These are phyloP conservation scores for Buceros bicornis DNA, from an alignment of 2,797 vertebrate genomes.

Conservation along the genomic window DNA sequence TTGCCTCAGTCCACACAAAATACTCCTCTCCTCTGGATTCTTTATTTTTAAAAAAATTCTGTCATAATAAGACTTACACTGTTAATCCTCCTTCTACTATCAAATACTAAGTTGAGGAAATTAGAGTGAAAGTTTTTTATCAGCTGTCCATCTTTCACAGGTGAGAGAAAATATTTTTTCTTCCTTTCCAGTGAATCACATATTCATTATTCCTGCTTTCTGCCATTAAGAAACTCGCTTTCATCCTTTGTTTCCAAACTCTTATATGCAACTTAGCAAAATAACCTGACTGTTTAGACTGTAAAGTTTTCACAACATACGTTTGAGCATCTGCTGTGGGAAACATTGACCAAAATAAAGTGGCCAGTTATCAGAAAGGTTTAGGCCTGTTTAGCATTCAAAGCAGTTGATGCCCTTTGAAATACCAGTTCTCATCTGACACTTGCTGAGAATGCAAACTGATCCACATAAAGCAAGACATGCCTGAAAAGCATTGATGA, in stretches of 20 bases:
- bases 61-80: not conserved
- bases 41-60: not conserved
- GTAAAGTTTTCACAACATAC: slow-evolving; percentile 37
- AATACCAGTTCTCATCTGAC: not conserved
- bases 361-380: not conserved
- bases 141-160: not conserved
- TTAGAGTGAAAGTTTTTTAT: not conserved
- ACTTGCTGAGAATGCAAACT: not conserved
- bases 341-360: slow-evolving; percentile 43
- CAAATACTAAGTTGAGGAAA: not conserved
- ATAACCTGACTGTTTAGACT: slow-evolving; percentile 10
- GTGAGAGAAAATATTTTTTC: not conserved
- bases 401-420: not conserved
- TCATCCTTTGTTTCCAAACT: not conserved
- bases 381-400: not conserved
- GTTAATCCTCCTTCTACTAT: not conserved
- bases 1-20: not conserved
- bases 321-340: slow-evolving; percentile 5
- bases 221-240: not conserved
- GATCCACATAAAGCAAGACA: not conserved
- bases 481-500: not conserved
- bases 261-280: not conserved
- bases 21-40: not conserved
- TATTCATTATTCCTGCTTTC: not conserved
- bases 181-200: not conserved